A percentile compares a stretch with the other conserved stretches of the same genome.
phyloP scores from a whole-genome alignment of 1,140 invertebrate genomes.

The Olivierus martensii region DNA sequence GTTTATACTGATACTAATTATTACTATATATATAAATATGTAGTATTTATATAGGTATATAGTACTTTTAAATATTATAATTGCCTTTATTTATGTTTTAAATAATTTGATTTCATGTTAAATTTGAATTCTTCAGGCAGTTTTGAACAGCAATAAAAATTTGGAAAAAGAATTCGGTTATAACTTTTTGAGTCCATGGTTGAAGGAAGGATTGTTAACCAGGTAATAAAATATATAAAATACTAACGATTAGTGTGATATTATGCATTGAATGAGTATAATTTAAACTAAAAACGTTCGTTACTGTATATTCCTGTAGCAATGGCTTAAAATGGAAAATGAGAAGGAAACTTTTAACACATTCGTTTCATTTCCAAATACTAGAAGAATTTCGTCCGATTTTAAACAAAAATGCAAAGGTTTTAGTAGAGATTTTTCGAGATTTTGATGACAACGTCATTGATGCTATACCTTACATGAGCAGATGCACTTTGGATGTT shows the following conservation, averaged over 20 bases:
- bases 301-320: not conserved
- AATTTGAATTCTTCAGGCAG: constrained; percentile 25
- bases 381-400: not conserved
- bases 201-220: constrained; percentile 48
- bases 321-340: not conserved
- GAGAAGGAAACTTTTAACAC: not conserved
- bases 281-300: no score
- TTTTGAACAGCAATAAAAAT: constrained; percentile 46
- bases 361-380: not conserved
- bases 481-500: not conserved
- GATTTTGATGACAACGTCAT: no score
- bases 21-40: no score
- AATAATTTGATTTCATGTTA: not conserved
- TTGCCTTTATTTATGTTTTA: no score
- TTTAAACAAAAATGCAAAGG: not conserved
- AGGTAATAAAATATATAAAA: constrained; percentile 5
- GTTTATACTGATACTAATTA: no score
- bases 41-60: no score
- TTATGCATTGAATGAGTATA: no score
- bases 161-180: constrained; percentile 68
- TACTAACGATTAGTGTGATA: no score
- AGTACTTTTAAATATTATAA: no score
- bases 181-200: constrained; percentile 54
- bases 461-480: not conserved
- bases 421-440: not conserved